phyloP scores from a whole-genome alignment of 2,113 vertebrate species.

The Maccullochella peelii region DNA sequence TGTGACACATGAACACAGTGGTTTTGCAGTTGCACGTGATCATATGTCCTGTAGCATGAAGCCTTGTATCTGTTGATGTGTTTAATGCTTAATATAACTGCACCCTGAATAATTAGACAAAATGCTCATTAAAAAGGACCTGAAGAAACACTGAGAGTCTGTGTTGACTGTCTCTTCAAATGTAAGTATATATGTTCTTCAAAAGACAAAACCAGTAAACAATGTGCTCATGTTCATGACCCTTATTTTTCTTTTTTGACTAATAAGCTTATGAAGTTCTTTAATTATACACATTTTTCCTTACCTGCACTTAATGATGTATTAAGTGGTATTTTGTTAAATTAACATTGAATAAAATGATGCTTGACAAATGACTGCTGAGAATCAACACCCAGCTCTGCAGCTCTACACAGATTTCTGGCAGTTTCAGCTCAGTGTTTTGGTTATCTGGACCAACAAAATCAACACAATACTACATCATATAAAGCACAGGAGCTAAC shows the following conservation, averaged over 20 bases:
- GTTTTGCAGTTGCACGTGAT: slow-evolving; percentile 18
- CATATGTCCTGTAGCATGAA: not conserved
- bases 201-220: not conserved
- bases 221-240: no score
- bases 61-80: not conserved
- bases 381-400: not conserved
- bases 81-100: slow-evolving; percentile 21
- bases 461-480: not conserved
- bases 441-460: not conserved
- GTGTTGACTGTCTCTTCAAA: not conserved
- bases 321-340: not conserved
- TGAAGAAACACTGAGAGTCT: not conserved
- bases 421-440: not conserved
- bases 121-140: not conserved
- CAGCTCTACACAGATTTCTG: not conserved
- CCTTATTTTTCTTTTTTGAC: not conserved
- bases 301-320: not conserved
- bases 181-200: not conserved
- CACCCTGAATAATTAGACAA: not conserved
- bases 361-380: not conserved
- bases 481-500: not conserved
- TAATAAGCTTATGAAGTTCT: not conserved
- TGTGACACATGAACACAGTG: slow-evolving; percentile 40
- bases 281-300: not conserved
- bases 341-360: not conserved